A percentile compares a stretch with the other conserved stretches of the same genome.
These are phyloP conservation scores for Pachydiplax longipennis DNA, from an alignment of 2,888 invertebrate species.

Conservation along the genomic window DNA sequence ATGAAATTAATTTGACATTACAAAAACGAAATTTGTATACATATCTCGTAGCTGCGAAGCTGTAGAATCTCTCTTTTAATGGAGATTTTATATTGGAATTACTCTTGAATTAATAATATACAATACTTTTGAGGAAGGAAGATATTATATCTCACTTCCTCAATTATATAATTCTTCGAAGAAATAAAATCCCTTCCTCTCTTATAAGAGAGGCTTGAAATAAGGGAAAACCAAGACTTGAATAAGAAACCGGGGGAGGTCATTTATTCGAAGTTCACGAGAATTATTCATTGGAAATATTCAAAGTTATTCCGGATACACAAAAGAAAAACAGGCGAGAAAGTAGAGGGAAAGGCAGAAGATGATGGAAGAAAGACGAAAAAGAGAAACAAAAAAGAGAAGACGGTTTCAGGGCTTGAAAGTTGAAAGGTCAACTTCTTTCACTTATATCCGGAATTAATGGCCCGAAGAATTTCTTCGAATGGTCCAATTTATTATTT, in stretches of 20 bases:
- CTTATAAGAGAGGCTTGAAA: too few relatives aligned
- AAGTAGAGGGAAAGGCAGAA: neutral
- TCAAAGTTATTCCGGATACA: neutral
- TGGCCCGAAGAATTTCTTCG: constrained; percentile 21
- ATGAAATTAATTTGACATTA: too few relatives aligned
- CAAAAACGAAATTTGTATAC: too few relatives aligned
- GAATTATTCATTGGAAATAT: neutral
- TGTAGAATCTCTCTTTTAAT: too few relatives aligned
- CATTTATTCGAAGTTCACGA: neutral
- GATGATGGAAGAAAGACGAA: neutral
- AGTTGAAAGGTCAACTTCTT: constrained; percentile 44
- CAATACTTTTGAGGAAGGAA: too few relatives aligned
- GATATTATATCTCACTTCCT: too few relatives aligned
- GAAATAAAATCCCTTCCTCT: too few relatives aligned
- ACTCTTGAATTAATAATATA: too few relatives aligned
- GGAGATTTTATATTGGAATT: too few relatives aligned
- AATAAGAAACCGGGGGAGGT: neutral
- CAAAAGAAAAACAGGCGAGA: neutral
- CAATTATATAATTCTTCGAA: too few relatives aligned
- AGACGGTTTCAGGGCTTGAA: constrained; percentile 12
- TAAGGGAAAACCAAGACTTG: neutral
- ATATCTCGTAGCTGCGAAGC: too few relatives aligned
- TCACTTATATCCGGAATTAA: constrained; percentile 20
- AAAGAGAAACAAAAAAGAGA: neutral
- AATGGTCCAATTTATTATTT: constrained; percentile 4